Evolutionary conservation across 1,140 invertebrate species (phyloP), one percentile per base, ranked within the genome.

Genomic region (Neoseiulus cucumeris): DNA sequence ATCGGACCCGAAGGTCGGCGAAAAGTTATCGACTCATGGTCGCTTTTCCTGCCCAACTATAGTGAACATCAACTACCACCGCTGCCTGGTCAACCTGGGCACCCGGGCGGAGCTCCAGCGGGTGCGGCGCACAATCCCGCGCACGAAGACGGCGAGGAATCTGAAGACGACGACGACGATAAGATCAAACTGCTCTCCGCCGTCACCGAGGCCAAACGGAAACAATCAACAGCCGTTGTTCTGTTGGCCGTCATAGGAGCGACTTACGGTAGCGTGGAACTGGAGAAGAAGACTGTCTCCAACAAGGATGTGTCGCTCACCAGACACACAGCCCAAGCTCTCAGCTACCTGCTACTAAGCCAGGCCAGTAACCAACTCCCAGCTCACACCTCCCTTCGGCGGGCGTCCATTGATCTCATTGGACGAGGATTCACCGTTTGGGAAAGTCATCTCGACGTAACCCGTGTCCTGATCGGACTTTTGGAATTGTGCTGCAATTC

Each of bases 381-480:
- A 0, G 78, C 87, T 17, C 86, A 94, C 75, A 94, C 91, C 17
- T 84, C 91, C 0, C 78, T 98, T 29, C 79, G 94, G 18, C 77
- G 94, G 68, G 93, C 95, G 18, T 92, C 95, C 2, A 94, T 98
- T 47, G 95, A 98, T 81, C 80, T 99, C 55, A 84, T 94, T 68
- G 81, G 95, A 0, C 81, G 94, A 55, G 95, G 95, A 29, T 99
- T 98, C 74, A 91, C 89, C 0, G 91, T 98, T 0, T 99, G 95
- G 95, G 93, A 98, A 75, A 92, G 93, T 0, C 95, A 97, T 76
- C 75, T 99, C 22, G 94, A 98, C 76, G 91, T 97, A 55, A 93
- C 91, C 39, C 91, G 91, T 76, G 87, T 95, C 29, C 76, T 95
- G 22, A 77, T 93, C 1, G 88, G 89, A 65, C 77, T 98, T 4